phyloP scores from a whole-genome alignment of 30 jellyfish, hydroid and myxozoan species.

The Aurelia aurita region DNA sequence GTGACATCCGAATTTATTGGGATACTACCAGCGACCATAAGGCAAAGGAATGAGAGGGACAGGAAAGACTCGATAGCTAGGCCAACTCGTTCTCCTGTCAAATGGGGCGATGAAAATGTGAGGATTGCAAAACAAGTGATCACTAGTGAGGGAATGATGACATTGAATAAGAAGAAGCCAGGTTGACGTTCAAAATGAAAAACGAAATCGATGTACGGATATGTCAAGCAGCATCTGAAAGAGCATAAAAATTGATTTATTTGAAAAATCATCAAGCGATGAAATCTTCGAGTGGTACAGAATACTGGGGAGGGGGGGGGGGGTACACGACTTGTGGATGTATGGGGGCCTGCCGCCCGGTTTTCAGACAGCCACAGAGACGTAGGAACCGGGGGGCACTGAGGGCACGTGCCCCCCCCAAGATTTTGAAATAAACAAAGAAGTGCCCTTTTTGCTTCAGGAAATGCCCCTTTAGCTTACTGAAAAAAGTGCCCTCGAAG shows the following conservation, averaged over 20 bases:
- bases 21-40: slow-evolving; percentile 97
- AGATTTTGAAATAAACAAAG: too few species aligned
- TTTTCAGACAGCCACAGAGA: too few species aligned
- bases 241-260: neutral
- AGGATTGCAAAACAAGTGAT: slow-evolving; percentile 93
- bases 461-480: too few species aligned
- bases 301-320: too few species aligned
- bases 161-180: slow-evolving; percentile 93
- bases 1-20: slow-evolving; percentile 96
- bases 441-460: too few species aligned
- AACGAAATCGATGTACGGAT: slow-evolving; percentile 89
- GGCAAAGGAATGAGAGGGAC: slow-evolving; percentile 89
- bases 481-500: too few species aligned
- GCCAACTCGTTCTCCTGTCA: slow-evolving; percentile 91
- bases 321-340: too few species aligned
- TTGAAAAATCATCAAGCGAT: too few species aligned
- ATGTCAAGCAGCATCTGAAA: slow-evolving; percentile 83
- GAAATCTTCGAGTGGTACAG: too few species aligned
- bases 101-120: slow-evolving; percentile 92
- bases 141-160: slow-evolving; percentile 93
- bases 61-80: slow-evolving; percentile 94
- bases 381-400: too few species aligned
- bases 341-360: too few species aligned
- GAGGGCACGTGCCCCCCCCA: too few species aligned
- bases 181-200: slow-evolving; percentile 93